Evolutionary conservation across 2,888 invertebrate species (phyloP), one percentile per base, ranked within the genome.

Genomic region (Chrysina gloriosa): DNA sequence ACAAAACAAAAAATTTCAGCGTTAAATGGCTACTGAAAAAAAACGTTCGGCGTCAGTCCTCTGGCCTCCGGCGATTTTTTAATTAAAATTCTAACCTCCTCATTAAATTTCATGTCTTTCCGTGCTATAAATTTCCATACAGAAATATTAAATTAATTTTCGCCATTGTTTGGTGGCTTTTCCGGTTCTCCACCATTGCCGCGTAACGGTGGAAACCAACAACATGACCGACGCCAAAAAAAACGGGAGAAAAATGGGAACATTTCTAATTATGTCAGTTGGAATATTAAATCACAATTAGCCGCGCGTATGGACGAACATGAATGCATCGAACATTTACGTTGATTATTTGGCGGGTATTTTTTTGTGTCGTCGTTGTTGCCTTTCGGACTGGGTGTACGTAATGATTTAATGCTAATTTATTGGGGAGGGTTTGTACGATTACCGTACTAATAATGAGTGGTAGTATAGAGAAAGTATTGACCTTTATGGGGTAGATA

Each of bases 51-150:
- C 58, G 42, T 27, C 16, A n/a, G n/a, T n/a, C n/a, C n/a, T n/a
- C n/a, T 14, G 42, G 42, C 27, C 42, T 42, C 42, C 23, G 14
- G 58, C 58, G 58, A 61, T 61, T 61, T 61, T 61, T 61, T 61
- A 61, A 61, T 61, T 61, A 61, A 61, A 61, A 61, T 61, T 61
- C 58, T 61, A 61, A 61, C 58, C 58, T 61, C 58, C 58, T 61
- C 58, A 61, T 61, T 61, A 61, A 61, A 61, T 61, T 61, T 61
- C 58, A 61, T 61, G 58, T 61, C 58, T 61, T 45, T 61, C 27
- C 58, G 42, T 45, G 58, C 58, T 61, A 61, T 61, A 61, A 61
- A 61, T 61, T 61, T 61, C 58, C 58, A 61, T 61, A 61, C 58
- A 45, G 58, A 61, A 42, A 61, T 61, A 61, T 61, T 61, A 61